A percentile compares a stretch with the other conserved stretches of the same genome.
These are phyloP conservation scores for Trypoxylon attenuatum DNA, from an alignment of 2,888 invertebrate genomes.

Conservation along the genomic window DNA sequence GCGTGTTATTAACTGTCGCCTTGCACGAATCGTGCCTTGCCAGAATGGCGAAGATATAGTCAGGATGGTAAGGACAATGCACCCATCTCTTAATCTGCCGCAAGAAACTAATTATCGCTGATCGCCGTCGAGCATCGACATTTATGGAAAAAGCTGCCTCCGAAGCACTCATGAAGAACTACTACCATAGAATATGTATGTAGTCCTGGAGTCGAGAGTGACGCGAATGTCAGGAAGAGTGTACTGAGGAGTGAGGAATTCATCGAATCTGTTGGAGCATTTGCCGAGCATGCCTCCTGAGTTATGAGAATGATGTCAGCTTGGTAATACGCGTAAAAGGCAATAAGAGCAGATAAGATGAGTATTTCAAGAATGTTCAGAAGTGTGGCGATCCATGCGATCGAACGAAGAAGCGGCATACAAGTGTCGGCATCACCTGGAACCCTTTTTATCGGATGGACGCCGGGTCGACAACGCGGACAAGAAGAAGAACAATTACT, in stretches of 20 bases:
- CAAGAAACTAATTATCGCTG: conserved; percentile 14
- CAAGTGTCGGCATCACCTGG: conserved; percentile 46
- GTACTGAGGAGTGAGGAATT: background rate
- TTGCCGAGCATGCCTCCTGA: too few species aligned
- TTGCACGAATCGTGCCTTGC: background rate
- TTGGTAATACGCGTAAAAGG: background rate
- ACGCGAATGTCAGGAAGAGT: background rate
- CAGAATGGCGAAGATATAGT: too few species aligned
- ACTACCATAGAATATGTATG: too few species aligned
- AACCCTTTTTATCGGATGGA: conserved; percentile 55
- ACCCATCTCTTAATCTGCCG: background rate
- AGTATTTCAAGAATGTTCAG: conserved; percentile 29
- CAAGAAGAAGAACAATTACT: conserved; percentile 70
- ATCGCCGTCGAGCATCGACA: background rate
- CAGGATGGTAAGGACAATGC: too few species aligned
- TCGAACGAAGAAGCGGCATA: conserved; percentile 38
- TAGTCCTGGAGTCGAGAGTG: background rate
- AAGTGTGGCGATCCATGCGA: conserved; percentile 35
- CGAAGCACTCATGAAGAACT: background rate
- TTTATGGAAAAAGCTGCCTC: background rate
- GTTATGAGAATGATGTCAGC: background rate
- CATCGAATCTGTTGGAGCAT: background rate
- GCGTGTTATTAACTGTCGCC: conserved; percentile 39
- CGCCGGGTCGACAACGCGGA: conserved; percentile 60
- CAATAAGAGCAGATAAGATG: conserved; percentile 5